phyloP scores from a whole-genome alignment of 1,140 invertebrate species.

The Drosophila fuyamai region DNA sequence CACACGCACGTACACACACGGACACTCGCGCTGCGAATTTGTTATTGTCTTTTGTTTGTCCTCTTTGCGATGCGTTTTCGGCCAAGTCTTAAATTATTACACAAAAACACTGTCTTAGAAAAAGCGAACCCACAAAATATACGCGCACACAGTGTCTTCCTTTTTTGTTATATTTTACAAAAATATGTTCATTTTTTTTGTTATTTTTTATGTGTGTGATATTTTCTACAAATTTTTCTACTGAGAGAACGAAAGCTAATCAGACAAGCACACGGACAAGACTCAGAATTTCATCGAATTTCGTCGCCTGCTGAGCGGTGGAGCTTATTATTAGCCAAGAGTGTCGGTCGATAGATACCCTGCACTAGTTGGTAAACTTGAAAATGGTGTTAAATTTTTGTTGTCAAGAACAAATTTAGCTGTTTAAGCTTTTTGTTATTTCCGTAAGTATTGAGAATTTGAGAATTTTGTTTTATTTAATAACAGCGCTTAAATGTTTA shows the following conservation, averaged over 20 bases:
- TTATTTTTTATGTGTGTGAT: constrained; percentile 56
- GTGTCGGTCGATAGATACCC: background rate
- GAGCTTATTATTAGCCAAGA: constrained; percentile 4
- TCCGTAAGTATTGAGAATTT: background rate
- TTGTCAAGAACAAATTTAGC: too few species aligned
- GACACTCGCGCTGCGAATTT: constrained; percentile 33
- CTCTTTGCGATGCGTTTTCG: constrained; percentile 17
- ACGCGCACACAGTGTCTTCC: constrained; percentile 40
- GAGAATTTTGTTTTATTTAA: background rate
- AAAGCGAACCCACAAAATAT: constrained; percentile 46
- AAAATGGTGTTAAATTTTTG: too few species aligned
- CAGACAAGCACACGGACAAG: constrained; percentile 55
- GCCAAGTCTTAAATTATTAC: constrained; percentile 12
- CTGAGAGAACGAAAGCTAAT: constrained; percentile 60
- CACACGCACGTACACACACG: constrained; percentile 5
- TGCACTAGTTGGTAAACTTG: background rate
- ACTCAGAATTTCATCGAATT: constrained; percentile 32
- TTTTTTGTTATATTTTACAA: constrained; percentile 44
- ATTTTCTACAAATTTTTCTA: constrained; percentile 69
- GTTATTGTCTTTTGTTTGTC: constrained; percentile 39
- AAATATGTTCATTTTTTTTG: constrained; percentile 67
- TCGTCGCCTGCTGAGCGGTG: constrained; percentile 35
- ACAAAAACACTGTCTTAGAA: constrained; percentile 32
- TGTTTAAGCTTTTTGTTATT: too few species aligned
- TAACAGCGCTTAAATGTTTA: background rate